A percentile compares a stretch with the other conserved stretches of the same genome.
phyloP scores from a whole-genome alignment of 2,797 vertebrate genomes.

The Paguma larvata region DNA sequence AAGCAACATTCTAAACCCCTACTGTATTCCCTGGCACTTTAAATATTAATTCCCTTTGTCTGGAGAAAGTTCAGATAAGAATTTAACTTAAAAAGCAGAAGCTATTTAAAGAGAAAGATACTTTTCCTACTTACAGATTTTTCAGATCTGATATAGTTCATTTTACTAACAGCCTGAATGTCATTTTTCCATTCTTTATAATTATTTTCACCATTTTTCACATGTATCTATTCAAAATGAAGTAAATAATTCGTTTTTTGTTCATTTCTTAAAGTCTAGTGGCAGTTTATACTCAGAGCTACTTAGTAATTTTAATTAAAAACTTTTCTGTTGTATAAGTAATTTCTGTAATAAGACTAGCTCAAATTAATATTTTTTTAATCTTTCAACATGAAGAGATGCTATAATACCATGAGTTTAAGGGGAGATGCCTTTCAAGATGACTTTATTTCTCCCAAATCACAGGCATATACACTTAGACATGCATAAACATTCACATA shows the following conservation, averaged over 20 bases:
- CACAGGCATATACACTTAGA: not conserved
- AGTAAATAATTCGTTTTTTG: not conserved
- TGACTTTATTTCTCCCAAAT: not conserved
- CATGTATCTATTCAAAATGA: not conserved
- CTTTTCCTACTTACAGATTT: not conserved
- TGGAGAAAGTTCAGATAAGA: not conserved
- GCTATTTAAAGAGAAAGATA: not conserved
- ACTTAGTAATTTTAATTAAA: slow-evolving; percentile 1
- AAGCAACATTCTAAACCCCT: slow-evolving; percentile 9
- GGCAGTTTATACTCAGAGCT: not conserved
- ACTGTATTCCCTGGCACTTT: not conserved
- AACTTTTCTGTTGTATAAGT: not conserved
- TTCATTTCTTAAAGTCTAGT: not conserved
- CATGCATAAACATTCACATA: not conserved
- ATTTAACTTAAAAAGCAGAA: not conserved
- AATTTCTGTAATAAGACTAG: not conserved
- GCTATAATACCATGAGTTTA: not conserved
- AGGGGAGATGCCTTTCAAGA: not conserved
- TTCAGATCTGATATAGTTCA: not conserved
- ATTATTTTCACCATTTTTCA: not conserved
- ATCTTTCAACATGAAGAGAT: not conserved
- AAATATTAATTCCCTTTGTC: not conserved
- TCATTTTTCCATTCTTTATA: not conserved
- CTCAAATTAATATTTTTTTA: not conserved
- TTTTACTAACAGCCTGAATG: not conserved